Base-by-base conservation (phyloP, 2,888 invertebrate species). In the Diplolepis rosae region DNA sequence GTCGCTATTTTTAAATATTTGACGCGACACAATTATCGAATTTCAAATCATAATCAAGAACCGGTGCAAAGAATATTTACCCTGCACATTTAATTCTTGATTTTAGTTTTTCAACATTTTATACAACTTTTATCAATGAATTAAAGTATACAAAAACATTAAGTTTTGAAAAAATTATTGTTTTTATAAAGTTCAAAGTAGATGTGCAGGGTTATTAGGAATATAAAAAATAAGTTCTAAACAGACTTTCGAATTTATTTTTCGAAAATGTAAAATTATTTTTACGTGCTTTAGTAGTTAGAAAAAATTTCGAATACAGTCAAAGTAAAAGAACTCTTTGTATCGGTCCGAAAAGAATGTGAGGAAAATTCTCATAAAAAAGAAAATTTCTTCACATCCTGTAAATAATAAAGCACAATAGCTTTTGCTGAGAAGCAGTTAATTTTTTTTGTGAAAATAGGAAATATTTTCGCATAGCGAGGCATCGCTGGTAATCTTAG, bases 401-500 rank as follows among this genome's bases (percentile, higher is more conserved):
- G 18, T 61, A 35, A 61, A 61, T 39, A 61, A 18, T 45, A 22
- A 45, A 45, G 9, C 15, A 15, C 18, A 18, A 45, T 45, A 45
- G 0, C 18, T 45, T 39, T 18, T 3, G 4, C 18, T 45, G 15
- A 45, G 45, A 2, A 9, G 9, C 39, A 42, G 39, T 42, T 13
- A 42, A 42, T 61, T 32, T 61, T 54, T 6, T 32, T 32, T 28
- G 15, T 18, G 32, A 15, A 32, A 61, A 39, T 54, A n/a, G 39
- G 11, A 61, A 39, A 61, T 61, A 61, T 61, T 61, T 61, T 61
- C 61, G n/a, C 39, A 61, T 61, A 61, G 70, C 67, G 70, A 74
- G 70, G 70, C 69, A 70, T 76, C 74, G 66, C 74, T 61, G 69
- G 72, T 72, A 74, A 68, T 70, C 65, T 74, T 76, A 71, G 74